Base-by-base conservation (phyloP, 2,888 invertebrate genomes). In the Caenorhabditis angaria region DNA sequence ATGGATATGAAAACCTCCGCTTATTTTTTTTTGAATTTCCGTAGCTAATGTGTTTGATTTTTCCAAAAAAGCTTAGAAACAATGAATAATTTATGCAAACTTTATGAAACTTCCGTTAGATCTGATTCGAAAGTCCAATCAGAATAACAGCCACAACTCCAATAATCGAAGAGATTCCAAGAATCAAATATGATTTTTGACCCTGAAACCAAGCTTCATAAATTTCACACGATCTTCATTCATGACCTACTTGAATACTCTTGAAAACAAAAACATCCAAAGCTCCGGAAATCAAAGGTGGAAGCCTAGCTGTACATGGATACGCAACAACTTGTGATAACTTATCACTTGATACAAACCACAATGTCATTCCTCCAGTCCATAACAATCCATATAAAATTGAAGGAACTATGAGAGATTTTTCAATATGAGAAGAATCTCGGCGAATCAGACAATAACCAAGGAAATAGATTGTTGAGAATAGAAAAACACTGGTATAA, bases 291-390 rank as follows among this genome's bases (percentile, higher is more conserved):
- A 85, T 85, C 3, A 85, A 78, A 14, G 85, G 83, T 14, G 85
- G 85, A 12, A 85, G 67, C 76, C 89, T 87, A 18, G 89, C 88
- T 3, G 90, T 87, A 60, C 90, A 89, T 3, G 90, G 90, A 77
- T 89, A 90, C 35, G 89, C 88, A 53, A 90, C 88, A 20, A 89
- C 84, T 77, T 89, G 88, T 0, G 88, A 88, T n/a, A 90, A 80
- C 2, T 85, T 83, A 59, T 87, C 85, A 76, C 89, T 89, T 20
- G 90, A 89, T 4, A 89, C 80, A 78, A 90, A 89, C 88, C 89
- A 90, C 35, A 87, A 83, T 0, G 87, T 83, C 53, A 88, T 88
- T 41, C 89, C 74, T 27, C 66, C 58, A 2, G 73, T 77, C 83
- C 83, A 84, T 14, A 83, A 57, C 28, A 82, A 35, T 0, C 85